Conservation (phyloP, 2,888 invertebrate genomes). For the Invenusta paracnida region DNA sequence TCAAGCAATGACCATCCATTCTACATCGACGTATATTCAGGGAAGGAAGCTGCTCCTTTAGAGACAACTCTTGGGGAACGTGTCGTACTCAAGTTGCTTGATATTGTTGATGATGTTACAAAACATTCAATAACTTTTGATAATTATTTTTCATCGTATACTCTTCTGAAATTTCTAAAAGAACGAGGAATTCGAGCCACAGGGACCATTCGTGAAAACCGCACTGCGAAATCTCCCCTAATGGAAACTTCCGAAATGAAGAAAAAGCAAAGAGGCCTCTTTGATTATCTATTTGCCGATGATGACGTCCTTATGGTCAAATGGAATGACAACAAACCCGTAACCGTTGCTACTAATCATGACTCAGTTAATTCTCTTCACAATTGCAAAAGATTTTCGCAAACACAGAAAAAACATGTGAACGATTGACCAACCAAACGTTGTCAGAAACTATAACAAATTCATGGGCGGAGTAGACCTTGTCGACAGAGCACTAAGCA, state of each 20-base stretch:
- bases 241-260: conserved; percentile 28
- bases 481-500: conserved; percentile 22
- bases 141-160: conserved; percentile 43
- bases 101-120: background rate
- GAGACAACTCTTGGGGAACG: conserved; percentile 1
- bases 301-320: conserved; percentile 28
- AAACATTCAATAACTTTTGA: conserved; percentile 42
- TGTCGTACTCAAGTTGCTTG: conserved; percentile 12
- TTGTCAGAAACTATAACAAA: conserved; percentile 24
- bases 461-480: conserved; percentile 32
- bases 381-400: conserved; percentile 14
- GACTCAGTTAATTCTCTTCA: conserved; percentile 8
- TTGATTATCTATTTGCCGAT: conserved; percentile 30
- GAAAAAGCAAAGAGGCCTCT: background rate
- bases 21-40: background rate
- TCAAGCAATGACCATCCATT: conserved; percentile 30
- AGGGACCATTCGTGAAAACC: conserved; percentile 42
- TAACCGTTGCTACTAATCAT: conserved; percentile 39
- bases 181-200: conserved; percentile 30
- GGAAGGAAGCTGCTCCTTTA: background rate
- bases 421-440: background rate
- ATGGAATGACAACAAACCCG: conserved; percentile 43
- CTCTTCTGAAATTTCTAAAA: conserved; percentile 39
- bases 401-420: background rate
- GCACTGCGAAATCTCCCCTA: conserved; percentile 39